A percentile compares a stretch with the other conserved stretches of the same genome.
These are phyloP conservation scores for Pheucticus melanocephalus DNA, from an alignment of 2,113 vertebrate genomes.

Conservation along the genomic window DNA sequence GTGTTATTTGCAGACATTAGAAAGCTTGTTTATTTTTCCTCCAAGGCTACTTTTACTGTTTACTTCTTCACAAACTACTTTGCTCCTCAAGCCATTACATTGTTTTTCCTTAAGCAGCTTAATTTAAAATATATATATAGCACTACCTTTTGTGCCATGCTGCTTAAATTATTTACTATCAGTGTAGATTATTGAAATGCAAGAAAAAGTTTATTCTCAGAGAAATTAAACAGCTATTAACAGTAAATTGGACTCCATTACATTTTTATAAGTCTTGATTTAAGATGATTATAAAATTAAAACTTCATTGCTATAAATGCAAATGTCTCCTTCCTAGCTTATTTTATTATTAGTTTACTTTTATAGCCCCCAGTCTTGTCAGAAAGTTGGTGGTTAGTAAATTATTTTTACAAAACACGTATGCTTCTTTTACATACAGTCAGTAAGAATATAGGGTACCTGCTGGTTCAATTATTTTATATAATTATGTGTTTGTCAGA, in stretches of 20 bases:
- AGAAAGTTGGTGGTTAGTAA: slow-evolving; percentile 3
- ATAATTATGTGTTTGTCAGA: neutral
- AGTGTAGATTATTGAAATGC: neutral
- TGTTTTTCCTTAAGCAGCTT: neutral
- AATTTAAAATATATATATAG: neutral
- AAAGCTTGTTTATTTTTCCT: neutral
- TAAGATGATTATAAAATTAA: slow-evolving; percentile 50
- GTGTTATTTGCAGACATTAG: neutral
- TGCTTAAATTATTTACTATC: slow-evolving; percentile 37
- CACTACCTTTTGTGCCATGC: neutral
- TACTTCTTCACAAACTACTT: neutral
- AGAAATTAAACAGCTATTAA: slow-evolving; percentile 41
- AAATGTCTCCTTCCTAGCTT: neutral
- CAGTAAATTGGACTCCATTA: slow-evolving; percentile 44
- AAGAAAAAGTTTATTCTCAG: slow-evolving; percentile 14
- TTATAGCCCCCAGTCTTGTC: neutral
- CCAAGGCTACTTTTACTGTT: neutral
- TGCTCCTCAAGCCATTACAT: neutral
- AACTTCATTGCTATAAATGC: neutral
- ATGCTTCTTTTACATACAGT: neutral
- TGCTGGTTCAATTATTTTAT: slow-evolving; percentile 29
- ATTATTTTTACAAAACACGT: neutral
- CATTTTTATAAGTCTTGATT: slow-evolving; percentile 54
- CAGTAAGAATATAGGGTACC: neutral
- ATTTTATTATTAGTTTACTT: slow-evolving; percentile 28